Conservation (phyloP, 92 coral and sea anemone genomes). For the Parazoanthus atlanticus region DNA sequence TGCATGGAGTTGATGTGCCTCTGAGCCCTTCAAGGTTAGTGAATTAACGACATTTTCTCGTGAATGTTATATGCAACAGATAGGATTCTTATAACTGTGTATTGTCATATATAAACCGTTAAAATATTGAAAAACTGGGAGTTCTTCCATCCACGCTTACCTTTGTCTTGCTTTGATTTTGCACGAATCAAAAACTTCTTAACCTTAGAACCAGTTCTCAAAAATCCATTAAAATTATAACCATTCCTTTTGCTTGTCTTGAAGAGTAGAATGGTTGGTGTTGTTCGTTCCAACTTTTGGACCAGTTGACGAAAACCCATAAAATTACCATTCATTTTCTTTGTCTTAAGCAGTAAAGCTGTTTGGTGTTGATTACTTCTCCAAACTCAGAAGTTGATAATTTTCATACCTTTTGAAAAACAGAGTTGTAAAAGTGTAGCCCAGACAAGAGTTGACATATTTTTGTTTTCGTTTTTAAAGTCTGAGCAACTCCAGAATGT, state of each 20-base stretch:
- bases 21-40: conserved; percentile 27
- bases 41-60: background rate
- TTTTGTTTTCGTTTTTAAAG: conserved; percentile 37
- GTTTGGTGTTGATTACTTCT: background rate
- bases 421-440: too few relatives aligned
- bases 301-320: too few relatives aligned
- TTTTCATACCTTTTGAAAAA: background rate
- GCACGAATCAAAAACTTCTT: too few relatives aligned
- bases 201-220: background rate
- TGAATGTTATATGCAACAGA: background rate
- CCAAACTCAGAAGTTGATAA: background rate
- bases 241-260: background rate
- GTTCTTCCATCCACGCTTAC: background rate
- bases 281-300: too few relatives aligned
- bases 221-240: background rate
- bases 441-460: background rate
- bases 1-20: conserved; percentile 28
- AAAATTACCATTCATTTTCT: background rate
- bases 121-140: too few relatives aligned
- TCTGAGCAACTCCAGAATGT: conserved; percentile 65
- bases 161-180: background rate
- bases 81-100: too few relatives aligned
- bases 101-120: too few relatives aligned
- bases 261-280: conserved; percentile 26
- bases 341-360: background rate